Percentiles rank a stretch among this genome's conserved stretches.
These are phyloP conservation scores for Ptyas mucosa DNA, from an alignment of 2,113 vertebrate genomes.

Conservation along the genomic window DNA sequence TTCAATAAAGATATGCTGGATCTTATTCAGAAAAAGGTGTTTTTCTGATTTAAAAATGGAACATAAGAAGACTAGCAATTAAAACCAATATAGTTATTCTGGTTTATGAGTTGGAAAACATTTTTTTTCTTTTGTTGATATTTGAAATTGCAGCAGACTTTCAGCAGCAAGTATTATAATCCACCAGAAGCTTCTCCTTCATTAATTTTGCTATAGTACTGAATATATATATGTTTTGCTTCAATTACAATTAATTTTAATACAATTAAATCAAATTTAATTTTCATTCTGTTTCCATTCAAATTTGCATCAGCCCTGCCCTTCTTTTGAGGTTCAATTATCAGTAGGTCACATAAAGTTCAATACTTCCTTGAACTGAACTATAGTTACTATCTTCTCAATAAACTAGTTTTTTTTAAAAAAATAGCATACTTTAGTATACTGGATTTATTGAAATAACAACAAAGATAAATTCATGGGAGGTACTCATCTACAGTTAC, in stretches of 20 bases:
- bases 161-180: neutral
- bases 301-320: neutral
- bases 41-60: slow-evolving; percentile 15
- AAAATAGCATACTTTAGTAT: neutral
- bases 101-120: slow-evolving; percentile 22
- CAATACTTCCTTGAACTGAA: neutral
- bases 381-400: neutral
- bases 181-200: neutral
- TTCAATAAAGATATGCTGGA: slow-evolving; percentile 1
- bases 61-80: neutral
- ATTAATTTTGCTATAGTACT: neutral
- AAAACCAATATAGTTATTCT: neutral
- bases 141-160: neutral
- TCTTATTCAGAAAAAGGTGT: neutral
- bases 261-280: neutral
- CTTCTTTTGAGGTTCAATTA: neutral
- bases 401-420: neutral
- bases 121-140: neutral
- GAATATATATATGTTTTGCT: neutral
- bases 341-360: neutral
- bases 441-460: neutral
- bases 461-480: neutral
- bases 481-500: neutral
- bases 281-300: neutral
- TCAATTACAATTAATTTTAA: neutral